Evolutionary conservation across 2,888 invertebrate species (phyloP), one percentile per base, ranked within the genome.

Genomic region (Gastracanthus pulcherrimus): DNA sequence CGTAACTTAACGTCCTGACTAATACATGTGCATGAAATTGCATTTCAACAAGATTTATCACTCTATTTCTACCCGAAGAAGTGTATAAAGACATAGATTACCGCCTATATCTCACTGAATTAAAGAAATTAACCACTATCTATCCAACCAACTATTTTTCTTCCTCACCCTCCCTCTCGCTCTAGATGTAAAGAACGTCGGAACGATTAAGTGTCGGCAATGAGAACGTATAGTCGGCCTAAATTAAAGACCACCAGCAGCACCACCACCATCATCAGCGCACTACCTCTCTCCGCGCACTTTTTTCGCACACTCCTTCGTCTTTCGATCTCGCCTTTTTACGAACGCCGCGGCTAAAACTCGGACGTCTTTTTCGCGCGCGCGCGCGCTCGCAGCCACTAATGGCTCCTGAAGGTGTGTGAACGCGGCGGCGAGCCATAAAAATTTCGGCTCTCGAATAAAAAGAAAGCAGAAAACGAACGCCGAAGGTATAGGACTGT

Each of bases 171-270:
- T n/a, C n/a, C n/a, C n/a, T n/a, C 0, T 5, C 9, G 26, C 13
- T 26, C 23, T 55, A 19, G 55, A 55, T 55, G 55, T 55, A 55
- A 55, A 55, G 55, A 55, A 55, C 55, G 38, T 38, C 29, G 34
- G 48, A 38, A 62, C 34, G 69, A 80, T 80, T 69, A 80, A 62
- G 29, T 62, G 41, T 23, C 45, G 60, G 69, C 45, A 80, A 75
- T 64, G 62, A 69, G 41, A 75, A 70, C 34, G 9, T 66, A 69
- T 67, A 34, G 48, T 55, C 58, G 36, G 16, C 67, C 67, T 69
- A 38, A 55, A 75, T 80, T 80, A 69, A 67, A 79, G 41, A 45
- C 31, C 38, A 1, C 55, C 13, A 6, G 11, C 55, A 55, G 19
- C 9, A 2, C 23, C 23, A 6, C 26, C 11, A n/a, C n/a, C n/a